These are phyloP conservation scores for Chironomus striatipennis DNA, from an alignment of 1,140 invertebrate species.

Conservation along the genomic window DNA sequence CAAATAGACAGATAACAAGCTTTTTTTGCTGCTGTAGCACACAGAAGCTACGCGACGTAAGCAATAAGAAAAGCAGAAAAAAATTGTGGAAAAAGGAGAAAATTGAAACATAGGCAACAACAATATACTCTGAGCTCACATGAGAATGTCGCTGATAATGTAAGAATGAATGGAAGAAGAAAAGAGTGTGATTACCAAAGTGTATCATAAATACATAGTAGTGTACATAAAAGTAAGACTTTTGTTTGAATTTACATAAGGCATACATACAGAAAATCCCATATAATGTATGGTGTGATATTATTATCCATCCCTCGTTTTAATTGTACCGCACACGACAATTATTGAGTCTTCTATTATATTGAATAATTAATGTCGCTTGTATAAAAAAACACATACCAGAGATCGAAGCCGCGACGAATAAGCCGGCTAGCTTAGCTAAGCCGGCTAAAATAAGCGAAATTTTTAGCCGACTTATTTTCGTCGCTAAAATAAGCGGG, in stretches of 20 bases:
- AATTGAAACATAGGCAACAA: constrained; percentile 18
- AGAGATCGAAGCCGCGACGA: too few relatives aligned
- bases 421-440: too few relatives aligned
- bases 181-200: not conserved
- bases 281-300: not conserved
- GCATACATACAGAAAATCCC: not conserved
- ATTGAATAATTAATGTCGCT: constrained; percentile 20
- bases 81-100: not conserved
- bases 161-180: not conserved
- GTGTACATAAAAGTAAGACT: not conserved
- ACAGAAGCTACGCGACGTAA: not conserved
- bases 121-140: not conserved
- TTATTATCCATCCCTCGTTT: not conserved
- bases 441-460: too few relatives aligned
- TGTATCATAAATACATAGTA: not conserved
- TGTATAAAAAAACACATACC: not conserved
- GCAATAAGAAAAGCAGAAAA: not conserved
- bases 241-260: not conserved
- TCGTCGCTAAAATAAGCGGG: too few relatives aligned
- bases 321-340: constrained; percentile 16
- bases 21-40: not conserved
- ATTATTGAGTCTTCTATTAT: constrained; percentile 6
- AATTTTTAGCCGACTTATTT: too few relatives aligned
- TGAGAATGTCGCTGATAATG: not conserved
- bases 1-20: constrained; percentile 8